Percentiles rank a stretch among this genome's conserved stretches.
These are phyloP conservation scores for Ivindomyrus marchei DNA, from an alignment of 2,113 vertebrate species.

Conservation along the genomic window DNA sequence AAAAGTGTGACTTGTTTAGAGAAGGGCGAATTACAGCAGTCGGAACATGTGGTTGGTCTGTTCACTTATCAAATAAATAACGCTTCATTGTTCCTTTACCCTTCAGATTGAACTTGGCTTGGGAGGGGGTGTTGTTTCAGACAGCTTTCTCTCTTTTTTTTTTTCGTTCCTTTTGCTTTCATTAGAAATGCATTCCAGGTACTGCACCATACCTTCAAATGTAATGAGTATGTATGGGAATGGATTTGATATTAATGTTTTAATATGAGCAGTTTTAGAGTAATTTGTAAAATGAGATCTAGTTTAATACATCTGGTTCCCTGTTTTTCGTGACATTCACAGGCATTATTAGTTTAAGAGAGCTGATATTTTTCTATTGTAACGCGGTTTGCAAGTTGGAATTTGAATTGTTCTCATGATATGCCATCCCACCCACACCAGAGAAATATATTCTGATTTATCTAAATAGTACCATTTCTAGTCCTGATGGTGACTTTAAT, in stretches of 20 bases:
- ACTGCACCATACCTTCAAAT: not conserved
- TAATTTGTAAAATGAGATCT: not conserved
- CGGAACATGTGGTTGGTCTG: not conserved
- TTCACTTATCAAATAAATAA: not conserved
- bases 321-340: not conserved
- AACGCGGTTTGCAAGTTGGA: not conserved
- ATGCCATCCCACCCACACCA: not conserved
- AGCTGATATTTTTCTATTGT: not conserved
- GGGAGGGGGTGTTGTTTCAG: not conserved
- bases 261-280: not conserved
- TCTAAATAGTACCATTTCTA: not conserved
- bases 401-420: not conserved
- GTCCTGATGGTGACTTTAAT: not conserved
- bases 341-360: not conserved
- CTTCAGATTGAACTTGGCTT: not conserved
- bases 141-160: not conserved
- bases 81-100: not conserved
- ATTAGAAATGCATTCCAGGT: not conserved
- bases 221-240: not conserved
- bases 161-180: not conserved
- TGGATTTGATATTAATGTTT: not conserved
- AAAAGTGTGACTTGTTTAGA: not conserved
- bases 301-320: not conserved
- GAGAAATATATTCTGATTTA: not conserved
- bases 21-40: not conserved